phyloP scores from a whole-genome alignment of 1,140 invertebrate genomes.

The Vollenhovia emeryi region DNA sequence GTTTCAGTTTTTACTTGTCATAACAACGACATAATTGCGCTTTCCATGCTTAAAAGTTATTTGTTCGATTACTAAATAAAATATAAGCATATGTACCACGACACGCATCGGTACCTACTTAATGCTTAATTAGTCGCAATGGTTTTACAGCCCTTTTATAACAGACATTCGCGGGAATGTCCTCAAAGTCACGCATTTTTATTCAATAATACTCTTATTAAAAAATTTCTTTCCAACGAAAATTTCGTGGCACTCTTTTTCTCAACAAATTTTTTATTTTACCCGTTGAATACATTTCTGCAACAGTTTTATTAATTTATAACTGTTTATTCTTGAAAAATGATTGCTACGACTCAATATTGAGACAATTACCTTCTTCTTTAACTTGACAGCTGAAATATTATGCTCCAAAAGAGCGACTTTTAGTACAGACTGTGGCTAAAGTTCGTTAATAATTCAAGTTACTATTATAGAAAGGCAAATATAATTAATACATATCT shows the following conservation, averaged over 20 bases:
- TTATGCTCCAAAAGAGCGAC: background rate
- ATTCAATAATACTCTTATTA: background rate
- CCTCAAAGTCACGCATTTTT: background rate
- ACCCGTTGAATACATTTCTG: background rate
- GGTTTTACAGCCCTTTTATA: background rate
- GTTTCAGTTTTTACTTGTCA: constrained; percentile 40
- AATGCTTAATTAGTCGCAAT: background rate
- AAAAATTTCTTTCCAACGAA: background rate
- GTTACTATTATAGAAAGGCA: too few relatives aligned
- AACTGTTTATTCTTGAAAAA: background rate
- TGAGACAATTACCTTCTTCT: background rate
- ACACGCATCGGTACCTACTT: background rate
- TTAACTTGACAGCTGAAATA: background rate
- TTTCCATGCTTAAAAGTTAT: constrained; percentile 21
- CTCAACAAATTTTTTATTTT: background rate
- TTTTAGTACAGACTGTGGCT: background rate
- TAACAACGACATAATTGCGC: constrained; percentile 45
- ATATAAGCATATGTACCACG: background rate
- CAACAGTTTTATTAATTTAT: background rate
- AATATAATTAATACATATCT: too few relatives aligned
- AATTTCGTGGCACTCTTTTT: background rate
- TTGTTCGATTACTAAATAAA: constrained; percentile 41
- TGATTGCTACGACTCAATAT: background rate
- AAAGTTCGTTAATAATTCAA: too few relatives aligned
- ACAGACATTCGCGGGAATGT: background rate